Evolutionary conservation across 1,140 invertebrate genomes (phyloP).

Genomic region (Aethina tumida): DNA sequence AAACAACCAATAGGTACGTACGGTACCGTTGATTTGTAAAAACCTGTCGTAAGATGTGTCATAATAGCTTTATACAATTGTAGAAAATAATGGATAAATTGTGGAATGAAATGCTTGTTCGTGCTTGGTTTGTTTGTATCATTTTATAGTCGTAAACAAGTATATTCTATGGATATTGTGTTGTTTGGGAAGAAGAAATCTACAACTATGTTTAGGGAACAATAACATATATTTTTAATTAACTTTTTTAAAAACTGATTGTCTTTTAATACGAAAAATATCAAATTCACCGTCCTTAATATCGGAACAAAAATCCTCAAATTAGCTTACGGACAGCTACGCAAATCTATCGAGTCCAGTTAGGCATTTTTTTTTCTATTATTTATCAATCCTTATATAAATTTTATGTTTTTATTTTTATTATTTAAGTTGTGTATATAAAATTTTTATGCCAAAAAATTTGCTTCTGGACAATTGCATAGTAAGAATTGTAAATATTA

Average conservation of each 20-base stretch:
- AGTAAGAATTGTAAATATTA: constrained; percentile 33
- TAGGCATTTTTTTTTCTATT: constrained; percentile 16
- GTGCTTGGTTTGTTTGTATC: too few relatives aligned
- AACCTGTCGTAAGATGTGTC: too few relatives aligned
- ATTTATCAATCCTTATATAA: constrained; percentile 9
- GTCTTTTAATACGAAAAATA: constrained; percentile 5
- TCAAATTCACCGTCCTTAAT: constrained; percentile 27
- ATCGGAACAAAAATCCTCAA: constrained; percentile 22
- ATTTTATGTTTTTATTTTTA: constrained; percentile 10
- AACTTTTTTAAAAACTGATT: constrained; percentile 2
- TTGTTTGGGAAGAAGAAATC: too few relatives aligned
- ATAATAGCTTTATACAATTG: too few relatives aligned
- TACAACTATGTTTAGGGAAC: not conserved
- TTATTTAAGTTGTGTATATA: constrained; percentile 23
- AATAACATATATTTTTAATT: constrained; percentile 1
- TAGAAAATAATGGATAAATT: too few relatives aligned
- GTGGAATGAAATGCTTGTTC: too few relatives aligned
- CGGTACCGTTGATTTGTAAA: too few relatives aligned
- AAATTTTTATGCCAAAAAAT: constrained; percentile 25
- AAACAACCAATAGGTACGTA: too few relatives aligned
- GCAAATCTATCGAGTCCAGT: constrained; percentile 28
- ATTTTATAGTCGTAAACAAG: too few relatives aligned
- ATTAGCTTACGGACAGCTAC: constrained; percentile 26
- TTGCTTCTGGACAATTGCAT: constrained; percentile 30
- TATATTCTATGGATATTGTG: too few relatives aligned